Evolutionary conservation across 92 coral and sea anemone species (phyloP), one percentile per base, ranked within the genome.

Genomic region (Siderastrea siderea): DNA sequence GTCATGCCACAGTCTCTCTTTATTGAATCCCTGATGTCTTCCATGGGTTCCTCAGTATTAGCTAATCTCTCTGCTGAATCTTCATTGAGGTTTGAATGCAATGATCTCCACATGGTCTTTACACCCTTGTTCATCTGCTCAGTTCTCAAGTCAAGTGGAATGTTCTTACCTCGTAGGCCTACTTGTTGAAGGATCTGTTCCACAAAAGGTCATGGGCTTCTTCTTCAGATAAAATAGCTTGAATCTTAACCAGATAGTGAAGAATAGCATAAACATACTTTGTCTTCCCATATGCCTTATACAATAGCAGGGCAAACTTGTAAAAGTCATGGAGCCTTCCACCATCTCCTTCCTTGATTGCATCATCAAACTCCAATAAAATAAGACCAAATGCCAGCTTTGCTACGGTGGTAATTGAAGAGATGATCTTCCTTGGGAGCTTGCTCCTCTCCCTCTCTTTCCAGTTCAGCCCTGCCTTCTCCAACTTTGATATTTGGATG

Each of bases 291-390:
- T 81, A 15, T 61, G 84, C 87, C 57, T 86, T 80, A 66, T 51
- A 90, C 12, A 90, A 52, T 59, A 91, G 71, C 57, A 86, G 83
- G n/a, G 75, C 87, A 54, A 90, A 74, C 68, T 83, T 91, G 72
- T 91, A 86, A 10, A 91, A 6, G 74, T 91, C 88, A 86, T 80
- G 84, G 19, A 91, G 79, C 38, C 94, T 51, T 74, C 69, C 94
- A 38, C 85, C 94, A 91, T 91, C 91, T 17, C 94, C 94, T 62
- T 87, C 91, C 62, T 86, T 87, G 64, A 86, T 86, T 1, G 91
- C 81, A 64, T 91, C 94, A 73, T 80, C 53, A 64, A 51, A 91
- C 54, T 91, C 90, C 5, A 85, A 17, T 14, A 90, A 54, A 8
- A 59, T 61, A 4, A 90, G 72, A 26, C 93, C 93, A 84, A 90